Evolutionary conservation across 2,113 vertebrate genomes (phyloP), one percentile per base, ranked within the genome.

Genomic region (Lampris megalopsis): DNA sequence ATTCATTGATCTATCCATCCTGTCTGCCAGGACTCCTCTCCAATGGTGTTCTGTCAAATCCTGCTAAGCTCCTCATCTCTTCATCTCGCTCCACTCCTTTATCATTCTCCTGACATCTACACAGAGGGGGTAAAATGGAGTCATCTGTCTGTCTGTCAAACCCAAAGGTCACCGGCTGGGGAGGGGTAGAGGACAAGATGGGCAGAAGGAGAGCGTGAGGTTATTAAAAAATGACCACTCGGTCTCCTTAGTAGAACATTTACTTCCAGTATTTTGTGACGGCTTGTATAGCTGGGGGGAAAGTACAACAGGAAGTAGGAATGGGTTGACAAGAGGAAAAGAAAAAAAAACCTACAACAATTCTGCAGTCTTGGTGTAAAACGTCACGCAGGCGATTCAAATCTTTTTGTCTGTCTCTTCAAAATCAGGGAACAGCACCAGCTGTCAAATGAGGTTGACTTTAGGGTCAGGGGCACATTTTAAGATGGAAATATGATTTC

Each of bases 131-230:
- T 86, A 90, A 83, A 84, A 82, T 91, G 79, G 81, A 88, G 82
- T 81, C 89, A 92, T 94, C 83, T 80, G 87, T 93, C 92, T 91
- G 90, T 91, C 86, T 91, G 91, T 86, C 86, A 89, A 71, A 79
- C 57, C 58, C 73, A 93, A 93, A 94, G 92, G 93, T 95, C 92
- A 88, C 87, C 88, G 87, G 72, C 74, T 50, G 42, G 79, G 59
- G 84, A 86, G 78, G 75, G 68, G 80, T 80, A 79, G 35, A 66
- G 72, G 89, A 71, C 86, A 81, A 60, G 61, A 62, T 2, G 2
- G 13, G 73, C 59, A 37, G 54, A 82, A 86, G 86, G 86, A 77
- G 69, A 57, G 69, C 38, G 59, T 43, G 57, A 78, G 63, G 75
- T 80, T 69, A 73, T 78, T 52, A 71, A 9, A 8, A 72, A 36